Evolutionary conservation across 2,113 vertebrate species (phyloP).

Genomic region (Crypturellus undulatus): DNA sequence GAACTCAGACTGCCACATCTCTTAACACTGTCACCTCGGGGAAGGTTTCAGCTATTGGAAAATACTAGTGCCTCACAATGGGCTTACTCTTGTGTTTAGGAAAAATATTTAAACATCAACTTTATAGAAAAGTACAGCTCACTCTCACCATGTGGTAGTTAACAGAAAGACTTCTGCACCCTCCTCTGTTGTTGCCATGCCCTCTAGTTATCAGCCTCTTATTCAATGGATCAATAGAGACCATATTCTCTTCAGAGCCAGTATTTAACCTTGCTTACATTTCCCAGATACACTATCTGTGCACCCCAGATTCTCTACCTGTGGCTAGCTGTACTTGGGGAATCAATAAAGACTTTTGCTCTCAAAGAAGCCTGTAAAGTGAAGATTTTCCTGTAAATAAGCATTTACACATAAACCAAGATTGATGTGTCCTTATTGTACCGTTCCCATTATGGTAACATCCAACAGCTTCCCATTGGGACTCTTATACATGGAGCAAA

Average conservation of each 20-base stretch:
- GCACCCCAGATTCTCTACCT: background rate
- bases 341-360: background rate
- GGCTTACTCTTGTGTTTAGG: background rate
- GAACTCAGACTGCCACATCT: background rate
- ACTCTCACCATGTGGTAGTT: background rate
- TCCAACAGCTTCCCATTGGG: background rate
- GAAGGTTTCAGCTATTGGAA: background rate
- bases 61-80: background rate
- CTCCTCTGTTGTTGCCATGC: background rate
- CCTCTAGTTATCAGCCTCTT: background rate
- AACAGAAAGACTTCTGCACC: background rate
- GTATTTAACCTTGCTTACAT: fast-evolving
- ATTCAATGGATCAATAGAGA: background rate
- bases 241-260: background rate
- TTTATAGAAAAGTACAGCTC: background rate
- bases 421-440: background rate
- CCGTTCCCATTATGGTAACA: background rate
- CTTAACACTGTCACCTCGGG: background rate
- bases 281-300: background rate
- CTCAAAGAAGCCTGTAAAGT: background rate
- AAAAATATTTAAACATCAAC: background rate
- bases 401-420: background rate
- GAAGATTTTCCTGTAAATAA: background rate
- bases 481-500: background rate
- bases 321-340: background rate